These are phyloP conservation scores for Siderastrea radians DNA, from an alignment of 92 coral and sea anemone species.

Conservation along the genomic window DNA sequence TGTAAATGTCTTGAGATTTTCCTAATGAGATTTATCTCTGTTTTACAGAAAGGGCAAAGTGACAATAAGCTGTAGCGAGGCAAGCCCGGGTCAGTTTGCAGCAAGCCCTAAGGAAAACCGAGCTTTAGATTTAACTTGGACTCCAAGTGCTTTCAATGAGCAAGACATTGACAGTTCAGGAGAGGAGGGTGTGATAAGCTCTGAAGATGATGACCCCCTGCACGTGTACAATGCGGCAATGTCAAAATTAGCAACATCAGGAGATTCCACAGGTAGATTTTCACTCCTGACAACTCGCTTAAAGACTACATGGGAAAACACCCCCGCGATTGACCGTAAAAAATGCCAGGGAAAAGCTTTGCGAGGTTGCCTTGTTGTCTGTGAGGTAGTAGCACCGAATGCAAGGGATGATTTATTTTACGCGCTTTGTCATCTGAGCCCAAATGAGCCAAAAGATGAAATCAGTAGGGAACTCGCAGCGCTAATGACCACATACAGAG, in stretches of 20 bases:
- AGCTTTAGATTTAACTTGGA: constrained; percentile 32
- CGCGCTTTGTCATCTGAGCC: constrained; percentile 31
- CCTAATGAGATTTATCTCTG: neutral
- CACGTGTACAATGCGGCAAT: constrained; percentile 44
- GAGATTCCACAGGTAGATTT: constrained; percentile 33
- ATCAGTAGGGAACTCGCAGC: constrained; percentile 53
- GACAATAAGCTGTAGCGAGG: neutral
- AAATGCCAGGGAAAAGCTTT: constrained; percentile 54
- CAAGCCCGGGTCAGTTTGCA: constrained; percentile 28
- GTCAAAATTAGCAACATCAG: constrained; percentile 21
- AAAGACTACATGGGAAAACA: constrained; percentile 49
- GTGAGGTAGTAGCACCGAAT: constrained; percentile 77
- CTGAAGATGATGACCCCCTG: constrained; percentile 6
- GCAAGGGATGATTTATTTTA: constrained; percentile 68
- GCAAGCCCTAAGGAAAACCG: constrained; percentile 12
- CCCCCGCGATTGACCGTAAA: constrained; percentile 45
- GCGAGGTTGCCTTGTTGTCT: constrained; percentile 73
- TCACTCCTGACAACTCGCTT: constrained; percentile 46
- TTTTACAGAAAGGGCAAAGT: constrained; percentile 7
- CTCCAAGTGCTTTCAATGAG: constrained; percentile 16
- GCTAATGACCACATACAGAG: constrained; percentile 71
- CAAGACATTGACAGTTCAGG: constrained; percentile 9
- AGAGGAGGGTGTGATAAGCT: neutral
- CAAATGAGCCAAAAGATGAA: constrained; percentile 21
- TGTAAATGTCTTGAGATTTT: too few relatives aligned